Evolutionary conservation across 2,797 vertebrate genomes (phyloP).

Genomic region (Hylomyscus alleni): DNA sequence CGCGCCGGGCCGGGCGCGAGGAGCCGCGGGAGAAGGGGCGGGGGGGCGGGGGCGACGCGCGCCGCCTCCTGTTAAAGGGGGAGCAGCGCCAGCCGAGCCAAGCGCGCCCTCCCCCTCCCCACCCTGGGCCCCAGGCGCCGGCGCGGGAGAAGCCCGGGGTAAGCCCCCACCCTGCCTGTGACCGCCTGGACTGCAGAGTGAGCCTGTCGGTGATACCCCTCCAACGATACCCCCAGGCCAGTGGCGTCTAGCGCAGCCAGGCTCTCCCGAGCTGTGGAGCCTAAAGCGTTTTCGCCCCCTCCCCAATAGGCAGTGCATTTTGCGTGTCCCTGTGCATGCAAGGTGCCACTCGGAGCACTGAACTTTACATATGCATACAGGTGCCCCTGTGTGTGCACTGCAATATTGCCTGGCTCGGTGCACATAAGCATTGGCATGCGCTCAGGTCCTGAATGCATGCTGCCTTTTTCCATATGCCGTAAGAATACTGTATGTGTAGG

Average conservation of each 20-base stretch:
- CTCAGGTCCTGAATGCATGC: constrained; percentile 47
- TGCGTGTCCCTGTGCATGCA: constrained; percentile 62
- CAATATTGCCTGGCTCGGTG: constrained; percentile 56
- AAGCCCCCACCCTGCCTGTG: constrained; percentile 74
- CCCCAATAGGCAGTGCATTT: constrained; percentile 37
- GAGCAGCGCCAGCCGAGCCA: constrained; percentile 79
- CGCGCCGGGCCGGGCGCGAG: constrained; percentile 75
- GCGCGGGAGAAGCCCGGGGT: constrained; percentile 77
- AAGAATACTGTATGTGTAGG: constrained; percentile 31
- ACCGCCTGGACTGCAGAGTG: constrained; percentile 70
- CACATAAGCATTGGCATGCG: constrained; percentile 57
- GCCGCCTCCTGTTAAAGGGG: constrained; percentile 86
- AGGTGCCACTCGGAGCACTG: constrained; percentile 23
- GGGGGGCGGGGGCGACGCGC: constrained; percentile 76
- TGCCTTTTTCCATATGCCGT: neutral
- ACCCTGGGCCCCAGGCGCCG: constrained; percentile 77
- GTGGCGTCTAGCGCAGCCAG: constrained; percentile 26
- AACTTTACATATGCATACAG: constrained; percentile 84
- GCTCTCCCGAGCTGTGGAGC: constrained; percentile 11
- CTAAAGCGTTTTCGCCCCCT: constrained; percentile 52
- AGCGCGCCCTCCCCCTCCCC: constrained; percentile 76
- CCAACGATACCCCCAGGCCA: constrained; percentile 40
- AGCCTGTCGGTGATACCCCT: constrained; percentile 69
- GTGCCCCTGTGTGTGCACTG: constrained; percentile 72
- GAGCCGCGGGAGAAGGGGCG: constrained; percentile 81